A percentile compares a stretch with the other conserved stretches of the same genome.
These are phyloP conservation scores for Bombus picipes DNA, from an alignment of 1,140 invertebrate species.

Conservation along the genomic window DNA sequence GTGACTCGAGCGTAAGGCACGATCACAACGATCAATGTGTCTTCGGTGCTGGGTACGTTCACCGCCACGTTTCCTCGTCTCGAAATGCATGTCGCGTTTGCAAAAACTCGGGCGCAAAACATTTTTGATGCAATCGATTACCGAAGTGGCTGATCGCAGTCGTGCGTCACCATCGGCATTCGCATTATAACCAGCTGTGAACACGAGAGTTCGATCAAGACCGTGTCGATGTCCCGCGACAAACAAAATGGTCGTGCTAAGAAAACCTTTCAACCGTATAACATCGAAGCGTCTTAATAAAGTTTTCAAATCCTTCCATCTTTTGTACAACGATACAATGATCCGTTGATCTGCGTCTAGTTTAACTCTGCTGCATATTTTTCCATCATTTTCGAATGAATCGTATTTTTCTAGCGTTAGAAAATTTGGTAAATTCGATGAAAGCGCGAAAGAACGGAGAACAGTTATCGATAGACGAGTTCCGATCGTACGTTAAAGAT, in stretches of 20 bases:
- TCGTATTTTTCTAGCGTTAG: too few species aligned
- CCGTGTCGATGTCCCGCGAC: not conserved
- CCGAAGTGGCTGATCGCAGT: not conserved
- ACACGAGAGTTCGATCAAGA: not conserved
- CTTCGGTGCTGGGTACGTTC: constrained; percentile 12
- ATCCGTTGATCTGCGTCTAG: too few species aligned
- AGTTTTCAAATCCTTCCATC: not conserved
- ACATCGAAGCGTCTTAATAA: too few species aligned
- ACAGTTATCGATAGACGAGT: too few species aligned
- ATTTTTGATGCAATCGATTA: constrained; percentile 27
- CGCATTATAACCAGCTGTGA: not conserved
- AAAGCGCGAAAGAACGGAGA: too few species aligned
- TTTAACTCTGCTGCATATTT: too few species aligned
- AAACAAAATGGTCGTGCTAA: not conserved
- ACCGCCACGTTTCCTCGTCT: constrained; percentile 15
- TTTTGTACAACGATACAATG: accelerated
- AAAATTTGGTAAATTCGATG: too few species aligned
- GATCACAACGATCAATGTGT: constrained; percentile 5
- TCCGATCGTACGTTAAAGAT: too few species aligned
- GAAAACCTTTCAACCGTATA: not conserved
- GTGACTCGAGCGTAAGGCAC: constrained; percentile 4
- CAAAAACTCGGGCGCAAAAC: constrained; percentile 10
- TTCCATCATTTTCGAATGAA: accelerated
- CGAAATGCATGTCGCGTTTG: constrained; percentile 37
- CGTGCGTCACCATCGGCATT: not conserved